These are phyloP conservation scores for Apodemus sylvaticus DNA, from an alignment of 2,113 vertebrate genomes.

Conservation along the genomic window DNA sequence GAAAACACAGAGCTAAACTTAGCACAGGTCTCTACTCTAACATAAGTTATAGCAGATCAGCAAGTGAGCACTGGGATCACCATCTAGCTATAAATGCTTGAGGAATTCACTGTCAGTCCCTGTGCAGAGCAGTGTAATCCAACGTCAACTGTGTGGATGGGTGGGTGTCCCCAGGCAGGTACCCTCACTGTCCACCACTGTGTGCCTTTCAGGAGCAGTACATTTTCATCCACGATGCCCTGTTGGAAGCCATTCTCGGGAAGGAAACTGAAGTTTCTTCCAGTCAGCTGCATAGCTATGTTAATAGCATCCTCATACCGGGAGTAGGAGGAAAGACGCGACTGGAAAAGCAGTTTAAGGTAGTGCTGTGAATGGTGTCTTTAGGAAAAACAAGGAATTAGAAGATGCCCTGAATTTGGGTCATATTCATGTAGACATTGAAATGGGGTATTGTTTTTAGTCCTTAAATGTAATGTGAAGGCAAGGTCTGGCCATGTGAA, in stretches of 20 bases:
- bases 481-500: not conserved
- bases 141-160: not conserved
- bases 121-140: not conserved
- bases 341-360: conserved; percentile 96
- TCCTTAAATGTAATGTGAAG: not conserved
- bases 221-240: conserved; percentile 96
- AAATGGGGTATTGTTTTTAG: not conserved
- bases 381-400: not conserved
- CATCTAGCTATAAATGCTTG: not conserved
- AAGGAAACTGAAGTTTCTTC: conserved; percentile 94
- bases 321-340: conserved; percentile 90
- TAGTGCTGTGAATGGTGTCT: conserved; percentile 68
- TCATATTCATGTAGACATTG: not conserved
- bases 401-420: not conserved
- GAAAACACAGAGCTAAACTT: not conserved
- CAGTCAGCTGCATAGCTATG: conserved; percentile 93
- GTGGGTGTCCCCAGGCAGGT: fast-evolving
- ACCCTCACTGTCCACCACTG: not conserved
- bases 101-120: not conserved
- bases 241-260: conserved; percentile 95
- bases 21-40: not conserved
- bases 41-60: not conserved
- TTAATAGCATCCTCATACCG: conserved; percentile 93
- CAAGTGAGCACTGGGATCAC: not conserved
- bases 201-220: conserved; percentile 92